Percentiles rank a stretch among this genome's conserved stretches.
Evolutionary conservation across 2,888 invertebrate species (phyloP).

Genomic region (Platerodrilus igneus): DNA sequence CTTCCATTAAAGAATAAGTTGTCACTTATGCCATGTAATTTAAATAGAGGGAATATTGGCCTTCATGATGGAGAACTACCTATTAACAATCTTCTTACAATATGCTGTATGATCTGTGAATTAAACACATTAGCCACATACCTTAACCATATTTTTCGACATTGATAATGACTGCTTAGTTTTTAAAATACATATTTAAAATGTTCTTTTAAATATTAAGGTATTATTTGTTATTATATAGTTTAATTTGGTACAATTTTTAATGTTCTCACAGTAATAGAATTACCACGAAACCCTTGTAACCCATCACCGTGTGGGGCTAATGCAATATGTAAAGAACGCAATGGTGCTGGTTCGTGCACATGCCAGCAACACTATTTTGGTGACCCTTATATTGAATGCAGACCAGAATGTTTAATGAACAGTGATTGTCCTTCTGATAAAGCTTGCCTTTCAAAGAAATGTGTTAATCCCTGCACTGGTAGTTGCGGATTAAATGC

Average conservation of each 20-base stretch:
- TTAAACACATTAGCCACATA: too few species aligned
- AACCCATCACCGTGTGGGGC: conserved; percentile 75
- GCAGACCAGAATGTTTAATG: conserved; percentile 76
- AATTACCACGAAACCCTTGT: conserved; percentile 66
- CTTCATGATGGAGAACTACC: too few species aligned
- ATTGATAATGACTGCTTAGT: too few species aligned
- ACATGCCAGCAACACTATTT: conserved; percentile 68
- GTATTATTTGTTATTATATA: conserved; percentile 6
- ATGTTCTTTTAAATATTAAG: too few species aligned
- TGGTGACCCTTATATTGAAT: conserved; percentile 74
- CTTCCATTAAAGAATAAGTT: too few species aligned
- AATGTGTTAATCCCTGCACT: conserved; percentile 74
- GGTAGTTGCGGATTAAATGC: conserved; percentile 75
- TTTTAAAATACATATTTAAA: too few species aligned
- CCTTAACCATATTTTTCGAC: too few species aligned
- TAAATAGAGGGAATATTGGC: too few species aligned
- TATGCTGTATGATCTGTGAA: too few species aligned
- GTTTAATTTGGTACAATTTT: conserved; percentile 11
- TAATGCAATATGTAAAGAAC: conserved; percentile 72
- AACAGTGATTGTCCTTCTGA: conserved; percentile 69
- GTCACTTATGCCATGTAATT: too few species aligned
- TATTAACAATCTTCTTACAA: too few species aligned
- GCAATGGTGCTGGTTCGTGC: conserved; percentile 72
- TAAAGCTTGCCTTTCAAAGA: conserved; percentile 71
- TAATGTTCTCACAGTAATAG: conserved; percentile 44